A percentile compares a stretch with the other conserved stretches of the same genome.
phyloP scores from a whole-genome alignment of 2,888 invertebrate species.

The Horisme vitalbata region DNA sequence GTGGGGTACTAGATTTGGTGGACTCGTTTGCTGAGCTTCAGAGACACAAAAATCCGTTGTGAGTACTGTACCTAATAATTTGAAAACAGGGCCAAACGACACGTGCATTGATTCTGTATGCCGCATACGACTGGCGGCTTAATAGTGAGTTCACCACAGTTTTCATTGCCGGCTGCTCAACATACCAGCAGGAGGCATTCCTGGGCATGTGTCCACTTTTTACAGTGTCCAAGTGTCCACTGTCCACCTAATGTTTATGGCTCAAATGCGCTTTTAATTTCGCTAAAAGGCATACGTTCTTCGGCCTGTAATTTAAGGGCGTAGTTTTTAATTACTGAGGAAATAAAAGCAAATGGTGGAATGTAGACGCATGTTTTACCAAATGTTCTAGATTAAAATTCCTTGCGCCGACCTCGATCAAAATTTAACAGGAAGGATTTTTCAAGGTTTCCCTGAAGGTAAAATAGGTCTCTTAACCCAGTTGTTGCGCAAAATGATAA shows the following conservation, averaged over 20 bases:
- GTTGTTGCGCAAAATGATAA: constrained; percentile 33
- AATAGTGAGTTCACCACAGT: constrained; percentile 12
- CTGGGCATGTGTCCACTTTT: constrained; percentile 32
- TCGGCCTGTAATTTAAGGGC: constrained; percentile 24
- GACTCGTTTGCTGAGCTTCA: too few relatives aligned
- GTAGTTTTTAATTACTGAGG: constrained; percentile 26
- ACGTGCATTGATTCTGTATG: too few relatives aligned
- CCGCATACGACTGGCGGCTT: too few relatives aligned
- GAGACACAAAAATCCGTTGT: too few relatives aligned
- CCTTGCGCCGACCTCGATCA: constrained; percentile 7
- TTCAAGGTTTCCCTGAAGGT: constrained; percentile 16
- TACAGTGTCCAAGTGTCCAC: constrained; percentile 33
- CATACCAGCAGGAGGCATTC: constrained; percentile 50
- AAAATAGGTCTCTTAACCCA: constrained; percentile 30
- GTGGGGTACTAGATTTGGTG: too few relatives aligned
- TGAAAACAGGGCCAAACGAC: too few relatives aligned
- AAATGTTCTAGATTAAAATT: constrained; percentile 18
- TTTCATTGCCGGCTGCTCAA: constrained; percentile 73
- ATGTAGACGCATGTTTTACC: constrained; percentile 16
- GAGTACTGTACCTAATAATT: too few relatives aligned
- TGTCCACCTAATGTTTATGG: constrained; percentile 35
- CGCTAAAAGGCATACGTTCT: constrained; percentile 29
- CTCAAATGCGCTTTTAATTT: constrained; percentile 32
- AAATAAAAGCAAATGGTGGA: constrained; percentile 20
- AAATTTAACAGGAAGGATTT: background rate